Evolutionary conservation across 2,113 vertebrate genomes (phyloP).

Genomic region (Cyanistes caeruleus): DNA sequence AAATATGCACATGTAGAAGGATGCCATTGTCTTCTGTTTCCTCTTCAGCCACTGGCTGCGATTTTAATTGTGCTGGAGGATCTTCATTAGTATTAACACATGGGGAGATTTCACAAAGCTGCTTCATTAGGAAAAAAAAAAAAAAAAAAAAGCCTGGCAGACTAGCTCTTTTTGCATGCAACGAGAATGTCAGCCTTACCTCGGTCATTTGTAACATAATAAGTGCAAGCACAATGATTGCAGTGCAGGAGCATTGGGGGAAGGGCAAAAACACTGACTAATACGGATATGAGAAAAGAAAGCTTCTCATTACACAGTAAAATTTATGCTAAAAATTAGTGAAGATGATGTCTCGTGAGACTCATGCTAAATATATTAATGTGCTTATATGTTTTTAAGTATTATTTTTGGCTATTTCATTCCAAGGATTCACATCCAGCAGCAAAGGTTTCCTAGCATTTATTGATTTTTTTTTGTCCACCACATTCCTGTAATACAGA

Average conservation of each 20-base stretch:
- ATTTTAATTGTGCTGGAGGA: slow-evolving; percentile 93
- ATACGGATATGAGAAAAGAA: slow-evolving; percentile 83
- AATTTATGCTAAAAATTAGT: slow-evolving; percentile 90
- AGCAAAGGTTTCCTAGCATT: slow-evolving; percentile 82
- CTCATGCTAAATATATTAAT: slow-evolving; percentile 89
- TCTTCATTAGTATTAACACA: slow-evolving; percentile 95
- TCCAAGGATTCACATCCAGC: slow-evolving; percentile 79
- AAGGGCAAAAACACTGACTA: slow-evolving; percentile 87
- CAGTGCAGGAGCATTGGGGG: slow-evolving; percentile 86
- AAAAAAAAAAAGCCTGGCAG: slow-evolving; percentile 77
- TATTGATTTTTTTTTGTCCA: slow-evolving; percentile 86
- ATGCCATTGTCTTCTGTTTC: slow-evolving; percentile 82
- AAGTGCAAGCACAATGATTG: slow-evolving; percentile 93
- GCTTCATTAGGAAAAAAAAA: slow-evolving; percentile 81
- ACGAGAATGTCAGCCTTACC: slow-evolving; percentile 92
- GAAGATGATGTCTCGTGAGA: slow-evolving; percentile 85
- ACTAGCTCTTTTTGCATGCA: slow-evolving; percentile 89
- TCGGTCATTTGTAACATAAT: slow-evolving; percentile 99
- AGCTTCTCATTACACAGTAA: slow-evolving; percentile 90
- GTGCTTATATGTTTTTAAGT: slow-evolving; percentile 88
- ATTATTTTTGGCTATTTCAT: slow-evolving; percentile 88
- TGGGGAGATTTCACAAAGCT: slow-evolving; percentile 85
- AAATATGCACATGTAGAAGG: slow-evolving; percentile 69
- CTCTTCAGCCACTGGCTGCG: slow-evolving; percentile 79
- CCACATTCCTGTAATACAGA: slow-evolving; percentile 95